Evolutionary conservation across 2,797 vertebrate species (phyloP).

Genomic region (Prunella strophiata): DNA sequence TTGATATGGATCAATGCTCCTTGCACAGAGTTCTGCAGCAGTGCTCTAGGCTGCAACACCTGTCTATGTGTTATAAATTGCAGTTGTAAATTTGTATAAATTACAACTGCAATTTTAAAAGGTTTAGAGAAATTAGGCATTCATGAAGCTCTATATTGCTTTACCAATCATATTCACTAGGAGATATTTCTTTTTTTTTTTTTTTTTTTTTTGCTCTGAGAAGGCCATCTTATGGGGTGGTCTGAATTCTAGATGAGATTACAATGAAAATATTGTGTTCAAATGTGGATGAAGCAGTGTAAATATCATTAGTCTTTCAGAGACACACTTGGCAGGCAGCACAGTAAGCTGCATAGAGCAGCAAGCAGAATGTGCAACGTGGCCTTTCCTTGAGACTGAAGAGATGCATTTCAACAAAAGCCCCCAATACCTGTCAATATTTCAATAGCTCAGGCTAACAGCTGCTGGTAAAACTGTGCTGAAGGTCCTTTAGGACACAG

Average conservation of each 20-base stretch:
- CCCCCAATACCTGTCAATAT: not conserved
- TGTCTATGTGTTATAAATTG: not conserved
- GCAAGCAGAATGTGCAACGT: not conserved
- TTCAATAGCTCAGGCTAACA: not conserved
- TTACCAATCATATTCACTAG: not conserved
- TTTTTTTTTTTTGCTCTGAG: not conserved
- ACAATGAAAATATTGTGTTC: not conserved
- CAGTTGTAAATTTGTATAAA: not conserved
- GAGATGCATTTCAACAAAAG: not conserved
- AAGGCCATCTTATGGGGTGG: not conserved
- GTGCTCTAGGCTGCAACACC: not conserved
- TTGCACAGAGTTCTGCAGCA: not conserved
- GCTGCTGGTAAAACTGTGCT: not conserved
- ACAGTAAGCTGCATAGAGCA: not conserved
- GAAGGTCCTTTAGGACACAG: not conserved
- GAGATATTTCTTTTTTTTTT: not conserved
- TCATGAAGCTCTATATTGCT: not conserved
- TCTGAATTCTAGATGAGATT: not conserved
- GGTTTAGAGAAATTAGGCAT: not conserved
- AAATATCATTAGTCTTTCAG: slow-evolving; percentile 24
- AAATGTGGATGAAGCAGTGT: not conserved
- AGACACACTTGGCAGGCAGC: not conserved
- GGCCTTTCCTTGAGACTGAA: not conserved
- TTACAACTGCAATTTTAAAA: not conserved
- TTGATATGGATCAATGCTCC: not conserved